Evolutionary conservation across 1,140 invertebrate genomes (phyloP).

Genomic region (Sitophilus oryzae): DNA sequence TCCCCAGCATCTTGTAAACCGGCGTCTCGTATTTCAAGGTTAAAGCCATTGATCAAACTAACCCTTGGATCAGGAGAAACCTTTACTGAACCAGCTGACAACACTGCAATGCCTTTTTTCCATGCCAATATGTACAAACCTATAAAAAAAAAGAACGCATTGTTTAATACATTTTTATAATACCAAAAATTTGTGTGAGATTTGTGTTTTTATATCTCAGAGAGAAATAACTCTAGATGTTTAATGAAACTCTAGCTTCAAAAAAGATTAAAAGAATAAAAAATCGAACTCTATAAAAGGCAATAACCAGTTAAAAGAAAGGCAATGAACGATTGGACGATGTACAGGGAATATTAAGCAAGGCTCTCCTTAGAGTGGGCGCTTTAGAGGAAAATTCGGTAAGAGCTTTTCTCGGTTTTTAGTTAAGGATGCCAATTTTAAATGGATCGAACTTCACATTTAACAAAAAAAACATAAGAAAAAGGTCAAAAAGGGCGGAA

Average conservation of each 20-base stretch:
- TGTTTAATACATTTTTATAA: too few relatives aligned
- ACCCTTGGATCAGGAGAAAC: slow-evolving; percentile 54
- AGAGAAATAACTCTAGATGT: too few relatives aligned
- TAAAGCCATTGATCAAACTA: slow-evolving; percentile 50
- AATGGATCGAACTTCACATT: too few relatives aligned
- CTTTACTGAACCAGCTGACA: slow-evolving; percentile 53
- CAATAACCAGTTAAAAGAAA: too few relatives aligned
- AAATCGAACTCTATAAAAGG: too few relatives aligned
- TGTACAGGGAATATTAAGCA: neutral
- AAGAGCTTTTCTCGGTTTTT: neutral
- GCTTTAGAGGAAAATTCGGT: slow-evolving; percentile 2
- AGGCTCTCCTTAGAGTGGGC: neutral
- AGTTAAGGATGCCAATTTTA: neutral
- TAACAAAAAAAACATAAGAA: too few relatives aligned
- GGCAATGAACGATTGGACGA: slow-evolving; percentile 5
- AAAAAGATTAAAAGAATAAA: too few relatives aligned
- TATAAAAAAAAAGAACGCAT: slow-evolving; percentile 37
- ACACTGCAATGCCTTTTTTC: slow-evolving; percentile 54
- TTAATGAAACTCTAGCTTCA: too few relatives aligned
- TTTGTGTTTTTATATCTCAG: too few relatives aligned
- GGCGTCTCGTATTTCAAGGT: slow-evolving; percentile 52
- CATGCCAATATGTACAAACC: slow-evolving; percentile 52
- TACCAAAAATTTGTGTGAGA: too few relatives aligned
- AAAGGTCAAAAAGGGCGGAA: too few relatives aligned
- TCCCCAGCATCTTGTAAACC: slow-evolving; percentile 53